Conservation (phyloP, 1,140 invertebrate genomes). For the Magallana gigas region DNA sequence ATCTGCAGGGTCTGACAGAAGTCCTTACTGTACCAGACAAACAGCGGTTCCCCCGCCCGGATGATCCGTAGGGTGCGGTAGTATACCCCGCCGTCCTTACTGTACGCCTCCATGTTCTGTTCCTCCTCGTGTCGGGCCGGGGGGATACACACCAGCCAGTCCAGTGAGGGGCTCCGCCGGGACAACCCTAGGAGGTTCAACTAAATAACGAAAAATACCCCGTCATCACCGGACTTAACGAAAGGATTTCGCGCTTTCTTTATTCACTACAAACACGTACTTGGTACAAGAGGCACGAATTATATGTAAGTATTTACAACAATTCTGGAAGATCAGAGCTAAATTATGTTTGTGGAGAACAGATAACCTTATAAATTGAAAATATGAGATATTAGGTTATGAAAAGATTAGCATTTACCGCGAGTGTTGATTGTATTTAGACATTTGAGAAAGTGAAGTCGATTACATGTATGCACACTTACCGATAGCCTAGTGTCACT, state of each 20-base stretch:
- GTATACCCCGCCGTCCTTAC: constrained; percentile 77
- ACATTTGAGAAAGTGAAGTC: too few relatives aligned
- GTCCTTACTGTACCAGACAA: constrained; percentile 80
- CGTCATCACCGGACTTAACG: neutral
- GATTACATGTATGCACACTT: neutral
- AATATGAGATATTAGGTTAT: too few relatives aligned
- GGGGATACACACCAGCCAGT: constrained; percentile 76
- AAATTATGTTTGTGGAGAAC: too few relatives aligned
- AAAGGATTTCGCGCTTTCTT: neutral
- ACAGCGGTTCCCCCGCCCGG: constrained; percentile 74
- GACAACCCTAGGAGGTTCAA: constrained; percentile 65
- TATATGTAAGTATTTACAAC: too few relatives aligned
- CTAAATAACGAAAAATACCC: constrained; percentile 31
- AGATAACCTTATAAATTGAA: too few relatives aligned
- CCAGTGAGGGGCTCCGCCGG: constrained; percentile 60
- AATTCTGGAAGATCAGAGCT: too few relatives aligned
- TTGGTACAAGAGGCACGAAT: too few relatives aligned
- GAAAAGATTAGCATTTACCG: too few relatives aligned
- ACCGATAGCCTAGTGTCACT: constrained; percentile 5
- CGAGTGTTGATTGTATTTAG: too few relatives aligned
- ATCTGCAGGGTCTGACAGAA: constrained; percentile 76
- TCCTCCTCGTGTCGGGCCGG: constrained; percentile 77
- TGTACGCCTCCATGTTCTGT: constrained; percentile 79
- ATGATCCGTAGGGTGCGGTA: constrained; percentile 77
- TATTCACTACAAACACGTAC: too few relatives aligned